phyloP scores from a whole-genome alignment of 2,113 vertebrate genomes.

The Phrynocephalus versicolor region DNA sequence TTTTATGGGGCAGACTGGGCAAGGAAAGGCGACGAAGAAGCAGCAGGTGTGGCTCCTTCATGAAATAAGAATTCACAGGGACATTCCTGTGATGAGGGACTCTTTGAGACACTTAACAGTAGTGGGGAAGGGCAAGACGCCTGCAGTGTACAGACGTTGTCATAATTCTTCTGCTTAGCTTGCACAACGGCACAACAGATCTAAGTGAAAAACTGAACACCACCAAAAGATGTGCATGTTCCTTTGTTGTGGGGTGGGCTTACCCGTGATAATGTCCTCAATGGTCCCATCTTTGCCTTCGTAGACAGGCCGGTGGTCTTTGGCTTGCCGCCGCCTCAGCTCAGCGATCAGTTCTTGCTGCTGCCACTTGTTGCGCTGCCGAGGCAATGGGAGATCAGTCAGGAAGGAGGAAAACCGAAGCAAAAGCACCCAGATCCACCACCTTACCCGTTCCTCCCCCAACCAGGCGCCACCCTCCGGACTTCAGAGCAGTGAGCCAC shows the following conservation, averaged over 20 bases:
- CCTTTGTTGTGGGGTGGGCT: background rate
- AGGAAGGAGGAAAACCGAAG: background rate
- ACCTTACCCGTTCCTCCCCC: background rate
- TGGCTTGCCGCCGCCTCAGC: conserved; percentile 89
- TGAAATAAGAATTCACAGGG: too few species aligned
- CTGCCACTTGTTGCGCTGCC: conserved; percentile 87
- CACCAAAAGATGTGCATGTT: too few species aligned
- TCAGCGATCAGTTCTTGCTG: conserved; percentile 95
- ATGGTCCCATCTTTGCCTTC: conserved; percentile 97
- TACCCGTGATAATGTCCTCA: conserved; percentile 98
- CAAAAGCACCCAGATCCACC: background rate
- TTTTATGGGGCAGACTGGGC: background rate
- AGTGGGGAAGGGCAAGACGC: too few species aligned
- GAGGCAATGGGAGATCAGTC: conserved; percentile 55
- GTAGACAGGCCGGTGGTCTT: conserved; percentile 94
- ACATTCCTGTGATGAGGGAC: too few species aligned
- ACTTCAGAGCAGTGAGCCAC: background rate
- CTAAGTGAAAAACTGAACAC: too few species aligned
- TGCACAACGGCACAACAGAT: too few species aligned
- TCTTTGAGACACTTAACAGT: too few species aligned
- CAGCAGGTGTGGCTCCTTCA: background rate
- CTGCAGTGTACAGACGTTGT: too few species aligned
- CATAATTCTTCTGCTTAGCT: too few species aligned
- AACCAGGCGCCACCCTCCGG: background rate
- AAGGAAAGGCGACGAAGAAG: background rate